phyloP scores from a whole-genome alignment of 1,140 invertebrate genomes.

The Meloidogyne exigua region DNA sequence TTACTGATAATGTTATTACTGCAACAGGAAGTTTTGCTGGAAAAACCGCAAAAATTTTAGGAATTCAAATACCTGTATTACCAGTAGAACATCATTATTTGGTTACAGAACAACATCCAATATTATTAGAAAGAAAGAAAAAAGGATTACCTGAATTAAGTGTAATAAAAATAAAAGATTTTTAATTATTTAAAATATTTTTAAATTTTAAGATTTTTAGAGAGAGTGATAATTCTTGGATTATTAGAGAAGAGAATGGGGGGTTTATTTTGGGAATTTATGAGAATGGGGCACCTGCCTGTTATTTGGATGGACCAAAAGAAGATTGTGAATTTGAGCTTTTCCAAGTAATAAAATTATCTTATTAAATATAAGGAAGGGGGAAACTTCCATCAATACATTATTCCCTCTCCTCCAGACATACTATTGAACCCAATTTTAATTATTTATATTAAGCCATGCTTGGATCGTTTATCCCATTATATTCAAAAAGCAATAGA shows the following conservation, averaged over 20 bases:
- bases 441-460: neutral
- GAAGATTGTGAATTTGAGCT: slow-evolving; percentile 4
- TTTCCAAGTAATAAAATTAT: neutral
- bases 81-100: slow-evolving; percentile 4
- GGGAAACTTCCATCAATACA: too few relatives aligned
- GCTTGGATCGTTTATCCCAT: neutral
- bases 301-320: neutral
- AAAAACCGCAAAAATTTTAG: neutral
- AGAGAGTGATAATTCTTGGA: slow-evolving; percentile 2
- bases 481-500: neutral
- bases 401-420: too few relatives aligned
- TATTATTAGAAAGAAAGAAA: slow-evolving; percentile 5
- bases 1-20: slow-evolving; percentile 2
- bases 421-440: too few relatives aligned
- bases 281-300: neutral
- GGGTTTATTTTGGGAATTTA: neutral
- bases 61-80: neutral
- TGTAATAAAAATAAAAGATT: neutral
- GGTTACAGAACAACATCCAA: neutral
- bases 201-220: neutral
- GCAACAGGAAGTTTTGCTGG: neutral
- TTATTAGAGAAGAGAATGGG: neutral
- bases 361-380: too few relatives aligned
- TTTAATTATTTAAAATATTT: neutral
- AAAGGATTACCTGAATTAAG: neutral